A percentile compares a stretch with the other conserved stretches of the same genome.
These are phyloP conservation scores for Megalonaias nervosa DNA, from an alignment of 1,140 invertebrate genomes.

Conservation along the genomic window DNA sequence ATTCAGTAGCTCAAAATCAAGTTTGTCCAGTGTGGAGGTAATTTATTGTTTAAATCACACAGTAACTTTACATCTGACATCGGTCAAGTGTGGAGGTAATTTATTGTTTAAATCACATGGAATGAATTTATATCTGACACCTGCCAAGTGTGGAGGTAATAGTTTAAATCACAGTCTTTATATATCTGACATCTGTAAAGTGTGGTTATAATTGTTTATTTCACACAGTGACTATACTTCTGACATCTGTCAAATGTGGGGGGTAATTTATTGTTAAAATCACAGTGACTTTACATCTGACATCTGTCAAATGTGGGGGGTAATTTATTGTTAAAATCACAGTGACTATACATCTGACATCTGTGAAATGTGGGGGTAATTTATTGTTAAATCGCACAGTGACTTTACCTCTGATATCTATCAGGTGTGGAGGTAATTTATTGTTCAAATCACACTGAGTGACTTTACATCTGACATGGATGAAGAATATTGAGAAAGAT, in stretches of 20 bases:
- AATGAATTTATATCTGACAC: not conserved
- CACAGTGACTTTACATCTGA: not conserved
- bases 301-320: not conserved
- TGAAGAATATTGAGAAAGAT: not conserved
- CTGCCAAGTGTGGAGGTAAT: no score
- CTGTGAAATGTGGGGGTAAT: not conserved
- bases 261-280: no score
- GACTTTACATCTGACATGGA: not conserved
- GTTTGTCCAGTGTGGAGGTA: no score
- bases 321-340: not conserved
- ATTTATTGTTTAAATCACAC: not conserved
- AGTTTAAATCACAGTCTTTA: not conserved
- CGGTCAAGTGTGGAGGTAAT: not conserved
- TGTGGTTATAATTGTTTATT: not conserved
- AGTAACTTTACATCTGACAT: not conserved
- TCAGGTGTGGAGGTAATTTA: not conserved
- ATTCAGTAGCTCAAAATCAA: constrained; percentile 1
- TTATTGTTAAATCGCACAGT: not conserved
- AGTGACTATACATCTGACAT: not conserved
- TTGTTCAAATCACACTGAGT: not conserved
- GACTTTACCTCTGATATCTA: not conserved
- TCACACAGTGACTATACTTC: not conserved
- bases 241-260: not conserved
- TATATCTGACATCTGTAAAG: not conserved
- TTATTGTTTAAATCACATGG: not conserved